Evolutionary conservation across 2,113 vertebrate genomes (phyloP).

Genomic region (Notothenia coriiceps): DNA sequence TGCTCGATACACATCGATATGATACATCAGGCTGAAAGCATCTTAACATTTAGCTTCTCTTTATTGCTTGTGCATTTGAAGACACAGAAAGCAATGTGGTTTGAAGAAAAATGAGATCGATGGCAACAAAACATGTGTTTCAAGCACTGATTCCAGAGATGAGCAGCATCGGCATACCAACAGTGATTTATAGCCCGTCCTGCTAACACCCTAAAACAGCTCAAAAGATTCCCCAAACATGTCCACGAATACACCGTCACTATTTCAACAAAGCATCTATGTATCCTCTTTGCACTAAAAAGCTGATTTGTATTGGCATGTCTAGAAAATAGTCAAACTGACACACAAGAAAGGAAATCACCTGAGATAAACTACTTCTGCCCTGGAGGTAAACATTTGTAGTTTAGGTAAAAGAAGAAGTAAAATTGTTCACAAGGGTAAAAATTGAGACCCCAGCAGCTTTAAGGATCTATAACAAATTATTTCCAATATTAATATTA

Average conservation of each 20-base stretch:
- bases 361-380: not conserved
- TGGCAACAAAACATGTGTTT: not conserved
- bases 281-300: not conserved
- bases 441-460: too few relatives aligned
- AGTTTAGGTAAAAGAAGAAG: too few relatives aligned
- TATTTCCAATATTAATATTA: too few relatives aligned
- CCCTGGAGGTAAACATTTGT: not conserved
- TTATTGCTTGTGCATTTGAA: not conserved
- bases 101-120: not conserved
- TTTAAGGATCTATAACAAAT: too few relatives aligned
- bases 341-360: not conserved
- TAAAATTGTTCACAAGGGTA: not conserved
- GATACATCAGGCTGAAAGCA: too few relatives aligned
- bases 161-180: not conserved
- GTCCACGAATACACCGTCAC: not conserved
- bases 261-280: not conserved
- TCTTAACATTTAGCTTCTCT: too few relatives aligned
- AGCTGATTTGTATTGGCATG: not conserved
- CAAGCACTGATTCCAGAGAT: not conserved
- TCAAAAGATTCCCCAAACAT: too few relatives aligned
- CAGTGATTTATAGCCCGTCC: not conserved
- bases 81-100: not conserved
- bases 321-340: not conserved
- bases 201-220: not conserved
- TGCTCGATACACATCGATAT: too few relatives aligned